Conservation (phyloP, 2,113 vertebrate genomes). For the Raphicerus campestris region DNA sequence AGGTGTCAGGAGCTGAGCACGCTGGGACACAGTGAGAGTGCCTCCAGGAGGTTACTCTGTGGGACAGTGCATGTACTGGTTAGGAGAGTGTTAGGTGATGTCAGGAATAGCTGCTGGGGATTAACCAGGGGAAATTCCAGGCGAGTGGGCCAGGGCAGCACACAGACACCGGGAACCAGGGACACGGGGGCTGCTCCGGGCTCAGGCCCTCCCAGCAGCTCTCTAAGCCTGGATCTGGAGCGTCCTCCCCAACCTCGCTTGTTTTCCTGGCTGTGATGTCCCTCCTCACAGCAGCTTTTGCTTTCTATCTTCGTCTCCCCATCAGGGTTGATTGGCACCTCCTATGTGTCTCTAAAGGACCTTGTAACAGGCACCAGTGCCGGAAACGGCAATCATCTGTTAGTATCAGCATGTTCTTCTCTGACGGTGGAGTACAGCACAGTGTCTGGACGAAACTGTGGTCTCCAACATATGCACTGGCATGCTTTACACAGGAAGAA, state of each 20-base stretch:
- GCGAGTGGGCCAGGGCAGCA: neutral
- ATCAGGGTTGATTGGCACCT: neutral
- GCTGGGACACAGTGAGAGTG: neutral
- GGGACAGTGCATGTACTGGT: neutral
- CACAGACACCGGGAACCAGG: neutral
- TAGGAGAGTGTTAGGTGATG: neutral
- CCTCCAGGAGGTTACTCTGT: neutral
- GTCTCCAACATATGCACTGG: neutral
- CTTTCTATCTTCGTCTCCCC: neutral
- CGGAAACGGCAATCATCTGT: neutral
- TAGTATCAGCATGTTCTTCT: neutral
- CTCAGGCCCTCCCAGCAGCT: neutral
- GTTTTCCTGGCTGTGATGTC: neutral
- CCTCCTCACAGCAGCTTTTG: neutral
- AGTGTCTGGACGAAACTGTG: neutral
- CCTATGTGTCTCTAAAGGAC: neutral
- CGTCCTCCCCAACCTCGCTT: neutral
- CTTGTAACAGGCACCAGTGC: neutral
- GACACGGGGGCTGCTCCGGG: accelerated
- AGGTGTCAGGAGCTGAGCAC: neutral
- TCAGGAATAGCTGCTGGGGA: neutral
- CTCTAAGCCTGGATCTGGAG: neutral
- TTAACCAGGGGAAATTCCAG: neutral
- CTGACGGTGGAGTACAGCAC: neutral
- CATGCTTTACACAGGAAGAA: neutral